Evolutionary conservation across 2,113 vertebrate genomes (phyloP).

Genomic region (Talpa occidentalis): DNA sequence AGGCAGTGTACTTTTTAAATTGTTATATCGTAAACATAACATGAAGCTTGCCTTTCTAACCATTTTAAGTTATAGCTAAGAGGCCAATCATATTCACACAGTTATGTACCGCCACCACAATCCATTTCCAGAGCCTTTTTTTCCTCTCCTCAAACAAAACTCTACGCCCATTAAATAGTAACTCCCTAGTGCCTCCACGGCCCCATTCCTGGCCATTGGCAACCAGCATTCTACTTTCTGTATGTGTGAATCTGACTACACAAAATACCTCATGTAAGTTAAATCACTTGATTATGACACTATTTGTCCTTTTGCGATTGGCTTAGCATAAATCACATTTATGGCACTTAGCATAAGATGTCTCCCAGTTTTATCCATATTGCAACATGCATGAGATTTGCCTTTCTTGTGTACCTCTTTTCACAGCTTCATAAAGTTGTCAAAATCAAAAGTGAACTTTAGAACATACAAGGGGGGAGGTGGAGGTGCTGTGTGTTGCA

Average conservation of each 20-base stretch:
- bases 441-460: background rate
- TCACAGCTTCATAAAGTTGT: background rate
- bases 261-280: background rate
- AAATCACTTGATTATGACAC: background rate
- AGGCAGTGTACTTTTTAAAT: background rate
- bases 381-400: background rate
- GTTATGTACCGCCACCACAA: background rate
- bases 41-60: background rate
- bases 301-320: background rate
- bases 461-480: background rate
- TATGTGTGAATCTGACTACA: background rate
- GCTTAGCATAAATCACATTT: background rate
- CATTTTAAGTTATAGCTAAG: background rate
- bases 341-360: background rate
- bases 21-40: background rate
- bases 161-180: background rate
- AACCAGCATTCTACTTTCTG: background rate
- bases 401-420: background rate
- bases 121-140: background rate
- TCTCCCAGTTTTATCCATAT: background rate
- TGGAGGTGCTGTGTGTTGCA: background rate
- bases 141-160: background rate
- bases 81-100: background rate
- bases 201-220: background rate
- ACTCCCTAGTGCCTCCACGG: background rate